Evolutionary conservation across 2,113 vertebrate species (phyloP).

Genomic region (Psettodes erumei): DNA sequence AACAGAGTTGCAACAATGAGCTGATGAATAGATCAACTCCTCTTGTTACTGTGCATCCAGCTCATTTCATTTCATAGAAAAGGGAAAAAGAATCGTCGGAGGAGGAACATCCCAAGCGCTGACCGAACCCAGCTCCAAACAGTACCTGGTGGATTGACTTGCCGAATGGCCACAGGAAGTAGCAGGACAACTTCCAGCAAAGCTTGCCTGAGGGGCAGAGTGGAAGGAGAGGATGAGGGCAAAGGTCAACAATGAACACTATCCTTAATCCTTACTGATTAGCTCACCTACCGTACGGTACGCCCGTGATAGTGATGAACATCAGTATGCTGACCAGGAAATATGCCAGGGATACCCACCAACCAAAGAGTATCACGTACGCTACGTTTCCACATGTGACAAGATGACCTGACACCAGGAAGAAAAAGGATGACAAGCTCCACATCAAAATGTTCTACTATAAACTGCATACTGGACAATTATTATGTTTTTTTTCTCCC

Average conservation of each 20-base stretch:
- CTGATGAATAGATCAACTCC: too few relatives aligned
- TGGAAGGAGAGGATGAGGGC: not conserved
- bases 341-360: conserved; percentile 88
- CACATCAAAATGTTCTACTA: too few relatives aligned
- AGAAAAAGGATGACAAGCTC: not conserved
- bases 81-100: conserved; percentile 1
- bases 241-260: not conserved
- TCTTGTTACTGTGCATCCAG: not conserved
- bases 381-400: conserved; percentile 85
- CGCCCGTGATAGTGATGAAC: conserved; percentile 84
- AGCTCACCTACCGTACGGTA: conserved; percentile 84
- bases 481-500: too few relatives aligned
- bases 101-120: not conserved
- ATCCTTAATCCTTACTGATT: not conserved
- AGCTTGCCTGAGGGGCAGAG: conserved; percentile 75
- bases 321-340: conserved; percentile 81
- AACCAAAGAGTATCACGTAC: conserved; percentile 89
- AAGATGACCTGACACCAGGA: conserved; percentile 77
- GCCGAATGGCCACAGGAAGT: conserved; percentile 90
- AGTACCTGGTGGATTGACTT: conserved; percentile 83
- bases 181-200: conserved; percentile 83
- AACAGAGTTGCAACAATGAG: too few relatives aligned
- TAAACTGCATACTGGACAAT: too few relatives aligned
- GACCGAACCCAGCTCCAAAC: conserved; percentile 5
- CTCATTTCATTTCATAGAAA: conserved; percentile 9